These are phyloP conservation scores for Aporophyla lueneburgensis DNA, from an alignment of 2,888 invertebrate species.

Conservation along the genomic window DNA sequence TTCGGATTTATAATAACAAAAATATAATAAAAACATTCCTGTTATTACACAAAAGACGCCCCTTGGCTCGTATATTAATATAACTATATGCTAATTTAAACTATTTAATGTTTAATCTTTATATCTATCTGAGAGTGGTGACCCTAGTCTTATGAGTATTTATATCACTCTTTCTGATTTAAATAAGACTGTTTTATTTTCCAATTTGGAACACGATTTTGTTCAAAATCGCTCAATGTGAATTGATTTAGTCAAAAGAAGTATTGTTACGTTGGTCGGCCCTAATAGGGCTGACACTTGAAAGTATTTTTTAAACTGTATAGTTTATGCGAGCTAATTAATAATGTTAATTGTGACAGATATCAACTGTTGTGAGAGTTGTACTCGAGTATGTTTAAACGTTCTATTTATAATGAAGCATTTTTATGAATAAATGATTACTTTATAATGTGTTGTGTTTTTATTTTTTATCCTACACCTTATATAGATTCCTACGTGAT, in stretches of 20 bases:
- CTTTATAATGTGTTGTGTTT: slow-evolving; percentile 62
- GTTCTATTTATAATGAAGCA: slow-evolving; percentile 89
- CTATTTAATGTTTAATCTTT: slow-evolving; percentile 71
- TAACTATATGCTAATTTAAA: slow-evolving; percentile 77
- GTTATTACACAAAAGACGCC: slow-evolving; percentile 74
- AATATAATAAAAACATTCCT: slow-evolving; percentile 72
- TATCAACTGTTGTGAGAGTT: slow-evolving; percentile 79
- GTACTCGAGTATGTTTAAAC: slow-evolving; percentile 74
- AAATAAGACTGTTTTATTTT: slow-evolving; percentile 84
- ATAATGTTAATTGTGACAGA: slow-evolving; percentile 71
- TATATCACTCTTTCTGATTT: slow-evolving; percentile 75
- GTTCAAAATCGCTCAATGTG: slow-evolving; percentile 66
- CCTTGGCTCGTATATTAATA: slow-evolving; percentile 73
- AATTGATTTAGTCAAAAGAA: slow-evolving; percentile 67
- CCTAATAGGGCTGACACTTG: slow-evolving; percentile 52
- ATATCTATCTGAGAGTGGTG: slow-evolving; percentile 77
- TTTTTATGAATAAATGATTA: slow-evolving; percentile 87
- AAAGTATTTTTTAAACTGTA: slow-evolving; percentile 76
- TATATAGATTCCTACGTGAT: neutral
- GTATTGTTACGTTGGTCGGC: slow-evolving; percentile 65
- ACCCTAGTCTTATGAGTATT: slow-evolving; percentile 82
- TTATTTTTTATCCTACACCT: neutral
- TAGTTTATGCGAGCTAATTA: slow-evolving; percentile 78
- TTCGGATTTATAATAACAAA: slow-evolving; percentile 60
- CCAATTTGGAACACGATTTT: slow-evolving; percentile 60